Evolutionary conservation across 2,888 invertebrate species (phyloP), one percentile per base, ranked within the genome.

Genomic region (Trissoscelio sp.): DNA sequence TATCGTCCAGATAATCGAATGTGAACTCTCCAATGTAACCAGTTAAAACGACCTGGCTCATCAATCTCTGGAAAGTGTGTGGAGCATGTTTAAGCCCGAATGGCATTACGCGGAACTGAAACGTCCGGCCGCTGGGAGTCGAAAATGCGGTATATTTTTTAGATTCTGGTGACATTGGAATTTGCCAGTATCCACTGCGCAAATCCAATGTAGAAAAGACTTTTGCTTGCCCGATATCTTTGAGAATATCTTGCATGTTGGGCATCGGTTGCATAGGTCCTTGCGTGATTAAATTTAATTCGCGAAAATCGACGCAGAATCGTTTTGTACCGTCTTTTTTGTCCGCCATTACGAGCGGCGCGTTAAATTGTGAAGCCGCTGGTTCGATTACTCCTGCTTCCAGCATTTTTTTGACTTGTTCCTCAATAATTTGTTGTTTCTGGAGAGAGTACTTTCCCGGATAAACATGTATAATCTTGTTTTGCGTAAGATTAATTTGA

Each of bases 121-220:
- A 48, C 0, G 46, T 62, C 2, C 12, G 14, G 0, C 70, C 70
- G 0, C 16, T 16, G 0, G 70, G 70, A 0, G 57, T 34, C 3
- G 46, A 18, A 11, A 70, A 70, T 0, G 58, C 37, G 6, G 70
- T 70, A 9, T 57, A 70, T 20, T 34, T 18, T 11, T 79, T 46
- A 16, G 48, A 24, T 18, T 28, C 12, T 20, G 20, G 34, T 0
- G 24, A 6, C 81, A 89, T 77, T 2, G 84, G 86, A 2, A 89
- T 77, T 57, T 89, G 89, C 87, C 88, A 89, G 55, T 88, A 90
- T 0, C 87, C 87, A 5, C 5, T 22, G 0, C 24, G 34, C 18
- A 72, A 20, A 9, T 72, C 51, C n/a, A 72, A 14, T 0, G 86
- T 86, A 0, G 86, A 73, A 46, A 88, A 88, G 14, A 87, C 60